phyloP scores from a whole-genome alignment of 2,113 vertebrate species.

The Fulmarus glacialis region DNA sequence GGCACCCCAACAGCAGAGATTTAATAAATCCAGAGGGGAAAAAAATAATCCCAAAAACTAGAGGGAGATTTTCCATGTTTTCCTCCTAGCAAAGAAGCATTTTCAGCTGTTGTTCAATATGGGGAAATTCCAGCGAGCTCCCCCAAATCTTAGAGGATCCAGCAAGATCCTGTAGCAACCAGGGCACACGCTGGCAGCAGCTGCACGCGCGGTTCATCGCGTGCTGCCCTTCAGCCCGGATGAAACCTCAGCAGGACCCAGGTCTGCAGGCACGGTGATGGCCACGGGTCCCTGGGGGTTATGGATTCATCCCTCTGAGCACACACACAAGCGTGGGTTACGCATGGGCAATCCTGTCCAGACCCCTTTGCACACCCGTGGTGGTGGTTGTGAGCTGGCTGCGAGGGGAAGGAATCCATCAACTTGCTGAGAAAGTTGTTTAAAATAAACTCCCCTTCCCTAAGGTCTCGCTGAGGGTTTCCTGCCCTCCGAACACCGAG shows the following conservation, averaged over 20 bases:
- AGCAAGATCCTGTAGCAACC: background rate
- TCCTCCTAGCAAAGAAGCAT: background rate
- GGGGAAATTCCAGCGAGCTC: background rate
- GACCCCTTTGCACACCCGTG: background rate
- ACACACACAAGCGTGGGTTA: background rate
- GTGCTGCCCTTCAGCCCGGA: background rate
- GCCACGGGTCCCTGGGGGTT: accelerated
- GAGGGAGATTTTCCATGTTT: background rate
- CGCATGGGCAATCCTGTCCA: accelerated
- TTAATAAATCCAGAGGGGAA: background rate
- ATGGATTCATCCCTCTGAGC: background rate
- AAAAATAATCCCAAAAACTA: background rate
- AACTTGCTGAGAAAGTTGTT: background rate
- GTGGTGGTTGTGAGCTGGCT: background rate
- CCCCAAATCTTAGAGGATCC: background rate
- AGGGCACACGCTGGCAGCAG: background rate
- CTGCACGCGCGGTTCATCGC: accelerated
- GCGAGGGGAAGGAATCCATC: background rate
- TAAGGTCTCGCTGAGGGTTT: accelerated
- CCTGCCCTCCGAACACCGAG: accelerated
- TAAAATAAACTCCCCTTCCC: background rate
- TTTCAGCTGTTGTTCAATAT: background rate
- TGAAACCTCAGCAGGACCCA: background rate
- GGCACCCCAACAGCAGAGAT: background rate
- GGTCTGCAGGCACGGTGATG: accelerated